Evolutionary conservation across 2,888 invertebrate species (phyloP).

Genomic region (Xestia rhomboidea): DNA sequence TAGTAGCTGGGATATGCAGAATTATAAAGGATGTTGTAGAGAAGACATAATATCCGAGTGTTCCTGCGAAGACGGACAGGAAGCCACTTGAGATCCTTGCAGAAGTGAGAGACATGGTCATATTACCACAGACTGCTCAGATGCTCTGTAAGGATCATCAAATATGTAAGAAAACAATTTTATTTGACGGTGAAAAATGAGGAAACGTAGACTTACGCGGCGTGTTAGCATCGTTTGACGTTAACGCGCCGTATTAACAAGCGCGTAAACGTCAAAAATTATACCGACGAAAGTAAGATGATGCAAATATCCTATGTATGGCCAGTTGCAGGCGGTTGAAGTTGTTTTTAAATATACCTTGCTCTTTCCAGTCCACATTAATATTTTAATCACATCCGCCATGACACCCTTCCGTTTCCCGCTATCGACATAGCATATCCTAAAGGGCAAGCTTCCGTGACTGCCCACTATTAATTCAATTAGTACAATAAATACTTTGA

Average conservation of each 20-base stretch:
- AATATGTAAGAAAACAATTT: no score
- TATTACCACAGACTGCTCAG: no score
- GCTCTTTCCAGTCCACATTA: neutral
- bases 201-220: neutral
- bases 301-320: neutral
- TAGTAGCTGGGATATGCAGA: no score
- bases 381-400: neutral
- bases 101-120: no score
- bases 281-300: neutral
- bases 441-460: slow-evolving; percentile 78
- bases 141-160: neutral
- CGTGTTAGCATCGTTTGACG: neutral
- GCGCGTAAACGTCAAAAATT: neutral
- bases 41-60: no score
- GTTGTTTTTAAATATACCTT: neutral
- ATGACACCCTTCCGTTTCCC: slow-evolving; percentile 18
- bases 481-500: slow-evolving; percentile 86
- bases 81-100: no score
- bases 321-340: neutral
- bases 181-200: neutral
- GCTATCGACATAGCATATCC: slow-evolving; percentile 37
- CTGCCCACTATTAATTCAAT: slow-evolving; percentile 86
- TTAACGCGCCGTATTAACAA: neutral
- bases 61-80: no score
- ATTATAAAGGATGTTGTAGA: no score